phyloP scores from a whole-genome alignment of 64 coral and sea anemone species.

The Porites lutea region DNA sequence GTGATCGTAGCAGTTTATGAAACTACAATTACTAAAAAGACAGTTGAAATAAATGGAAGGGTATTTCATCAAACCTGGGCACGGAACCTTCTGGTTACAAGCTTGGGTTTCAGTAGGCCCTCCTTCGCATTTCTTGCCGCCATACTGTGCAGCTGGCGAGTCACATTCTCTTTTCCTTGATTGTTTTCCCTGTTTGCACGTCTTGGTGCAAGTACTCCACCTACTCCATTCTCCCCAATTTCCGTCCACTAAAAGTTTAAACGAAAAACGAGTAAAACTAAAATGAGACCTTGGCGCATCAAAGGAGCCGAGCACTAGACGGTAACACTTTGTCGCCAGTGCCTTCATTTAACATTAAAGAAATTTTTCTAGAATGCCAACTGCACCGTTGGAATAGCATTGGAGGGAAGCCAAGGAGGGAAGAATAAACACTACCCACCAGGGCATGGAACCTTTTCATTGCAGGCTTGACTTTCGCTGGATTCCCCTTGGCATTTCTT shows the following conservation, averaged over 20 bases:
- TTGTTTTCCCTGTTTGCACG: conserved; percentile 47
- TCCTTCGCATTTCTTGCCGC: conserved; percentile 59
- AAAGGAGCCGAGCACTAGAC: no score
- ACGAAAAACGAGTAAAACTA: neutral
- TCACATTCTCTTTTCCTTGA: conserved; percentile 54
- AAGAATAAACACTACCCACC: neutral
- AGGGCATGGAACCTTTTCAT: neutral
- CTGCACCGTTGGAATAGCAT: neutral
- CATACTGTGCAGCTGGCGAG: conserved; percentile 59
- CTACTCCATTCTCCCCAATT: conserved; percentile 62
- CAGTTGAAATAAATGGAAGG: no score
- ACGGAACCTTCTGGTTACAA: conserved; percentile 13
- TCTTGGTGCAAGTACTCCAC: conserved; percentile 62
- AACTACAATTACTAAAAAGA: no score
- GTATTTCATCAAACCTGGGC: neutral
- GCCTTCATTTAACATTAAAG: no score
- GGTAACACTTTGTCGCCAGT: no score
- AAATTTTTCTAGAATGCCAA: no score
- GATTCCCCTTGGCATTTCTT: neutral
- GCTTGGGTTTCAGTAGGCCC: neutral
- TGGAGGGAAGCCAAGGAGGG: neutral
- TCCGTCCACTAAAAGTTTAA: conserved; percentile 52
- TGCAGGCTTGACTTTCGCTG: neutral
- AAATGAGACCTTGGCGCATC: no score
- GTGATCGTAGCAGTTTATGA: no score